Percentiles rank a stretch among this genome's conserved stretches.
Evolutionary conservation across 2,797 vertebrate genomes (phyloP).

Genomic region (Peromyscus melanophrys): DNA sequence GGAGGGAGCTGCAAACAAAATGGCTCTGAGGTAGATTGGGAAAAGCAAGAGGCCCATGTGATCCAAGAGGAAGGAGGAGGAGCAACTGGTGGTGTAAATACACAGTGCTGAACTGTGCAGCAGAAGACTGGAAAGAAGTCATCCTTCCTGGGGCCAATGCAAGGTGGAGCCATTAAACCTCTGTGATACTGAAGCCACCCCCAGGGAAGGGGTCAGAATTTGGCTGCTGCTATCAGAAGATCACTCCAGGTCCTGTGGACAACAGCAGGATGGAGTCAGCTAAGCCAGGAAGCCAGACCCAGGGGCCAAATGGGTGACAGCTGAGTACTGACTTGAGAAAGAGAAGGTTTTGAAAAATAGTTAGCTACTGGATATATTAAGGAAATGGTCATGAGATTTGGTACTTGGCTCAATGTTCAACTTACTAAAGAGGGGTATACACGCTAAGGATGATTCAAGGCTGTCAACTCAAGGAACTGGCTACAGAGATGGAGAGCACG

Average conservation of each 20-base stretch:
- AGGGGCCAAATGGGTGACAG: not conserved
- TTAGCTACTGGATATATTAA: not conserved
- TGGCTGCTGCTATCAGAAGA: not conserved
- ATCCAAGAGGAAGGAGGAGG: not conserved
- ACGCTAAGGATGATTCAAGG: not conserved
- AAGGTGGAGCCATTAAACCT: not conserved
- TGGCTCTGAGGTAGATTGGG: not conserved
- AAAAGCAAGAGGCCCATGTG: not conserved
- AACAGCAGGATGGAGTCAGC: not conserved
- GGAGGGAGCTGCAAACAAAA: not conserved
- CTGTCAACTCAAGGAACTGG: not conserved
- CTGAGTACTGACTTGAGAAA: not conserved
- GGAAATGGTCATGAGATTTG: not conserved
- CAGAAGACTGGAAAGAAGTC: not conserved
- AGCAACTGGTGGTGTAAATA: not conserved
- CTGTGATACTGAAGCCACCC: no score
- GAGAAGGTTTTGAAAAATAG: not conserved
- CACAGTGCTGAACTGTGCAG: not conserved
- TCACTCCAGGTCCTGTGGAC: not conserved
- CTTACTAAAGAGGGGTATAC: not conserved
- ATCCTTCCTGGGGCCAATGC: not conserved
- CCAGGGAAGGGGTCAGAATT: not conserved
- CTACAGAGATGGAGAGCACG: not conserved
- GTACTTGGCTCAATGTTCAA: not conserved
- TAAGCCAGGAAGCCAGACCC: not conserved